Percentiles rank a stretch among this genome's conserved stretches.
These are phyloP conservation scores for Orius laevigatus DNA, from an alignment of 1,140 invertebrate genomes.

Conservation along the genomic window DNA sequence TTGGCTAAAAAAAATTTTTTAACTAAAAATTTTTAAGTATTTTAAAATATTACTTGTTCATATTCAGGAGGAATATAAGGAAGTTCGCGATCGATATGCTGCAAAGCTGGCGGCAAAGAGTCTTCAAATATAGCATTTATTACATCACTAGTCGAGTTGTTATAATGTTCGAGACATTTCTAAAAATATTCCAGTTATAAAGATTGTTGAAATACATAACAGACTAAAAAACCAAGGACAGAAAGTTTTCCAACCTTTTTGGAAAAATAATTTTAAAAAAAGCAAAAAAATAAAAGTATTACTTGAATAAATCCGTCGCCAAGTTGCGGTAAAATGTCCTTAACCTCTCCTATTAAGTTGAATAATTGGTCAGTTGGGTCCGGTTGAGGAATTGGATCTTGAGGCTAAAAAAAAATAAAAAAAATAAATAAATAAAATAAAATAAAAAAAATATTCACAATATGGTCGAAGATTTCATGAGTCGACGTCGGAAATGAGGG, in stretches of 20 bases:
- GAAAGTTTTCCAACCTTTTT: not conserved
- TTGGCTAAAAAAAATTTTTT: too few species aligned
- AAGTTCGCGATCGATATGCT: slow-evolving; percentile 28
- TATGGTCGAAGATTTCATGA: too few species aligned
- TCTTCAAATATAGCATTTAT: slow-evolving; percentile 66
- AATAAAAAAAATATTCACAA: too few species aligned
- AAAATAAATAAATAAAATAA: too few species aligned
- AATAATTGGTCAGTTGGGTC: too few species aligned
- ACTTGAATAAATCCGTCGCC: slow-evolving; percentile 53
- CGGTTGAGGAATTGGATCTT: too few species aligned
- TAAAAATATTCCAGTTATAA: slow-evolving; percentile 23
- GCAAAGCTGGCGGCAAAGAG: slow-evolving; percentile 38
- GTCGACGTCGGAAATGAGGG: too few species aligned
- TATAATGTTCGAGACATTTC: slow-evolving; percentile 55
- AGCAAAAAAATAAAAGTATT: slow-evolving; percentile 2
- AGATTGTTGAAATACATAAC: not conserved
- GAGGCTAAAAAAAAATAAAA: too few species aligned
- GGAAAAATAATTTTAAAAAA: not conserved
- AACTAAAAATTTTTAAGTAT: too few species aligned
- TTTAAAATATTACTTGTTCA: too few species aligned
- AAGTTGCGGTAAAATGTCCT: slow-evolving; percentile 63
- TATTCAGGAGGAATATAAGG: slow-evolving; percentile 29
- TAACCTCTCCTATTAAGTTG: slow-evolving; percentile 38
- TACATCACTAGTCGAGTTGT: slow-evolving; percentile 51
- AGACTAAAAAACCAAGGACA: not conserved